Evolutionary conservation across 2,797 vertebrate species (phyloP).

Genomic region (Gorsachius magnificus): DNA sequence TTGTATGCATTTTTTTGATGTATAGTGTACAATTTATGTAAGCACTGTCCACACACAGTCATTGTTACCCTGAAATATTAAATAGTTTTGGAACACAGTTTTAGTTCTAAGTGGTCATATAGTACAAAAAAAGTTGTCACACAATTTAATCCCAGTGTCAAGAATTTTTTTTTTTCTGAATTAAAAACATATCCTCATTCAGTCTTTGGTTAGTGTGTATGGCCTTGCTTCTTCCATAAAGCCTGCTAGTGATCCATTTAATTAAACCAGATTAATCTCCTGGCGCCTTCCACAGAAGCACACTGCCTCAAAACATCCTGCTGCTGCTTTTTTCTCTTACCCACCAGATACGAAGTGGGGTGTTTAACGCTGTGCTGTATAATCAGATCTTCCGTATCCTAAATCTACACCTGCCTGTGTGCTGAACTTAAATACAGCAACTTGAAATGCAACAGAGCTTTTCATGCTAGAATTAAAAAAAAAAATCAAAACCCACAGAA

Average conservation of each 20-base stretch:
- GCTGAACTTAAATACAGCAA: not conserved
- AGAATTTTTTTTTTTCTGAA: not conserved
- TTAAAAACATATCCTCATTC: not conserved
- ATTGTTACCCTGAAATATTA: not conserved
- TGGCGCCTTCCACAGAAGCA: not conserved
- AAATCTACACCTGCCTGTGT: not conserved
- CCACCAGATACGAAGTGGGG: not conserved
- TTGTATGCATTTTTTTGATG: not conserved
- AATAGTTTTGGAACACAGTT: not conserved
- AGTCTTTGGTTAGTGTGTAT: not conserved
- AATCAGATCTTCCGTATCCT: not conserved
- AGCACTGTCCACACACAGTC: not conserved
- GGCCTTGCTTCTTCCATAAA: not conserved
- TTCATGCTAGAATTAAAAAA: not conserved
- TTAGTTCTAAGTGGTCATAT: not conserved
- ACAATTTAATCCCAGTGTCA: not conserved
- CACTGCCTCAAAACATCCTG: not conserved
- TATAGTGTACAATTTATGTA: not conserved
- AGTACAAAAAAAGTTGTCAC: not conserved
- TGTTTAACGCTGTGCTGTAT: not conserved
- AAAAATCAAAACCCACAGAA: too few relatives aligned
- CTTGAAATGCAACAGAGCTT: not conserved
- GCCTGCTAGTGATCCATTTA: not conserved
- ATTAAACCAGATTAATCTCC: not conserved
- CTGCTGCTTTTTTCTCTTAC: not conserved